Base-by-base conservation (phyloP, 2,797 vertebrate species). In the Rhinatrema bivittatum region DNA sequence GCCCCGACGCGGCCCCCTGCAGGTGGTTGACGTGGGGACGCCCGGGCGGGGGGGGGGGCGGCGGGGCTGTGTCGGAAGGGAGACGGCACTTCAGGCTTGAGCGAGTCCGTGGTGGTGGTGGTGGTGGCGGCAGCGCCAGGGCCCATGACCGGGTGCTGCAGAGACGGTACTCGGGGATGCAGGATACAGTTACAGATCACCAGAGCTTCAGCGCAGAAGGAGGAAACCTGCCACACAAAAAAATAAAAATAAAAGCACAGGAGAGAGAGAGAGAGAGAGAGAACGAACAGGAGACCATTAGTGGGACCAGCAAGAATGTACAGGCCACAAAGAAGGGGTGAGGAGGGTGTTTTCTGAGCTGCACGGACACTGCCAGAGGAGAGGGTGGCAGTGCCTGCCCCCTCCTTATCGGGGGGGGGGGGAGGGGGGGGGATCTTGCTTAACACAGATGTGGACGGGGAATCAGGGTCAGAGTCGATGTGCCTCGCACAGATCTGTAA, bases 201-300 rank as follows among this genome's bases (percentile, higher is more conserved):
- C 46, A 91, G 47, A 0, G 91, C 89, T 61, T 95, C 90, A 0
- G 69, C 42, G 18, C 91, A 95, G 66, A 93, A 90, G 3, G 86
- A 75, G 0, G 91, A 90, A 7, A 94, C 90, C 92, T 94, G 42
- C 14, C 32, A 23, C 9, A 19, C 16, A 8, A 3, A 25, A 27
- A n/a, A n/a, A n/a, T n/a, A n/a, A n/a, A n/a, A n/a, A n/a, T n/a
- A n/a, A n/a, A 5, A 16, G 25, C 31, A 16, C 8, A 13, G 7
- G 3, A 16, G 12, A 5, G n/a, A n/a, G n/a, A n/a, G n/a, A n/a
- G n/a, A n/a, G n/a, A n/a, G n/a, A n/a, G n/a, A n/a, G n/a, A n/a
- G n/a, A n/a, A n/a, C n/a, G n/a, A n/a, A n/a, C n/a, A n/a, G n/a
- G n/a, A n/a, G 20, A 23, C 12, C 19, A 31, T 10, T 16, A 24